Evolutionary conservation across 1,140 invertebrate genomes (phyloP).

Genomic region (Drosophila murphyi): DNA sequence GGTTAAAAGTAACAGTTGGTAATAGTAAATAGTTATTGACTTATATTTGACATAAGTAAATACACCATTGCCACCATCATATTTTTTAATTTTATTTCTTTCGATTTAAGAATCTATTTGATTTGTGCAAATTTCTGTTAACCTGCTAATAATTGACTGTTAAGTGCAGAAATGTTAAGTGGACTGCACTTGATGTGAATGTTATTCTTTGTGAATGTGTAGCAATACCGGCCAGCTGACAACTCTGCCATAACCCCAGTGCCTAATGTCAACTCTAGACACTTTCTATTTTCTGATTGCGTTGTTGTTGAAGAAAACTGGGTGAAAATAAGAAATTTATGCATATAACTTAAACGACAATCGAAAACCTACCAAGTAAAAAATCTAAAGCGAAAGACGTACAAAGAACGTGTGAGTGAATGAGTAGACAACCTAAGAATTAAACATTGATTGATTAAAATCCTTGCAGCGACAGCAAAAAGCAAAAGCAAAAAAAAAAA

Average conservation of each 20-base stretch:
- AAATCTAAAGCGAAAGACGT: slow-evolving; percentile 12
- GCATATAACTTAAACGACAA: slow-evolving; percentile 8
- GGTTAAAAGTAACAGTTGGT: no score
- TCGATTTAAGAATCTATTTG: no score
- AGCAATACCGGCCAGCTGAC: slow-evolving; percentile 28
- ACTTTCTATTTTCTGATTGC: slow-evolving; percentile 82
- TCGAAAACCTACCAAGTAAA: not conserved
- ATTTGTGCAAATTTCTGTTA: no score
- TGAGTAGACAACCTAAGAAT: slow-evolving; percentile 21
- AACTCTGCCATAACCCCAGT: slow-evolving; percentile 19
- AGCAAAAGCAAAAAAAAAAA: slow-evolving; percentile 16
- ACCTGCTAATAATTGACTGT: no score
- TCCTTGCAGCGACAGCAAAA: slow-evolving; percentile 29
- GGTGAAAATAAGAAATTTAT: slow-evolving; percentile 46
- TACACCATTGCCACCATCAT: no score
- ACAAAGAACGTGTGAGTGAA: slow-evolving; percentile 28
- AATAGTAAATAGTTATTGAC: no score
- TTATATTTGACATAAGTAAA: no score
- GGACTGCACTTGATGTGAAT: not conserved
- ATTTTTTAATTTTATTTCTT: no score
- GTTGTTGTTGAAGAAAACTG: slow-evolving; percentile 71
- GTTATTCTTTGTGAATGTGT: slow-evolving; percentile 14
- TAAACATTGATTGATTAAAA: slow-evolving; percentile 33
- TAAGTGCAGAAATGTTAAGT: not conserved
- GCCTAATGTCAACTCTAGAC: slow-evolving; percentile 36